These are phyloP conservation scores for Dromaius novaehollandiae DNA, from an alignment of 2,113 vertebrate genomes.

Conservation along the genomic window DNA sequence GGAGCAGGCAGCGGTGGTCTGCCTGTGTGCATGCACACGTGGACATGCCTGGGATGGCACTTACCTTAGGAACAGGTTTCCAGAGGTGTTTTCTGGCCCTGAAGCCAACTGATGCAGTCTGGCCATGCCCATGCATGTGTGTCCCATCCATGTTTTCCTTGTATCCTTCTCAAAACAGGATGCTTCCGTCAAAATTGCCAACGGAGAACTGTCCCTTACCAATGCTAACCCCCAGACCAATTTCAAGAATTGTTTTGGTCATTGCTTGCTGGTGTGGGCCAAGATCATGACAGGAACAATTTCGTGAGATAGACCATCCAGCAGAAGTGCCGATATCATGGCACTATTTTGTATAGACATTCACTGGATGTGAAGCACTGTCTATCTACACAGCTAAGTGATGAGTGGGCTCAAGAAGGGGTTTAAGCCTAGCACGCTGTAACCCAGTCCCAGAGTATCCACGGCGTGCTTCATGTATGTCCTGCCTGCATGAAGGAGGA, in stretches of 20 bases:
- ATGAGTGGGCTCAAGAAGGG: neutral
- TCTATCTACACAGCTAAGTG: accelerated
- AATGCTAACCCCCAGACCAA: neutral
- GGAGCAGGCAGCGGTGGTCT: neutral
- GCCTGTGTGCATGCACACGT: accelerated
- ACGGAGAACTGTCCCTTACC: neutral
- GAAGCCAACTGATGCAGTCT: neutral
- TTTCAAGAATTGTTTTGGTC: accelerated
- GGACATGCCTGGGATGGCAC: accelerated
- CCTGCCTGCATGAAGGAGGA: accelerated
- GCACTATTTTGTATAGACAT: accelerated
- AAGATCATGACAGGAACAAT: neutral
- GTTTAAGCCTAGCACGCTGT: too few relatives aligned
- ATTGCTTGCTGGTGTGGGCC: neutral
- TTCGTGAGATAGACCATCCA: neutral
- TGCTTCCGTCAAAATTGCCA: neutral
- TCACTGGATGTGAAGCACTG: neutral
- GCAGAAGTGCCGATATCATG: neutral
- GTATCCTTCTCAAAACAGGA: neutral
- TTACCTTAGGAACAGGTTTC: neutral
- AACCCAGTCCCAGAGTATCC: neutral
- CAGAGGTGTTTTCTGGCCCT: neutral
- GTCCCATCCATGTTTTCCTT: accelerated
- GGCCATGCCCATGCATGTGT: accelerated
- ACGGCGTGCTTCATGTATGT: neutral